phyloP scores from a whole-genome alignment of 2,888 invertebrate genomes.

The Amphipoea oculea region DNA sequence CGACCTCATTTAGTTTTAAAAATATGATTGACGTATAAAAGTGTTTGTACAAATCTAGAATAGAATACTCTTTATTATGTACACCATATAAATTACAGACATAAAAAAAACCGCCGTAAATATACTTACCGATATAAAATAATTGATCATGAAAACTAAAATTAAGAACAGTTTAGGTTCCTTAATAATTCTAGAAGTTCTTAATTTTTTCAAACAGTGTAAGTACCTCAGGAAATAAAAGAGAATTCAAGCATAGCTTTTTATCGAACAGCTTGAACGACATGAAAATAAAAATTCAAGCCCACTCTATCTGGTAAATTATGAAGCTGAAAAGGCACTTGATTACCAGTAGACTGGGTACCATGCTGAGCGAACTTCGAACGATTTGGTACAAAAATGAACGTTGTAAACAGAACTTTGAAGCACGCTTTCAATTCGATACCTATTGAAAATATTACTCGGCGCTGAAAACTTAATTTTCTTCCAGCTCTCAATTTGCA shows the following conservation, averaged over 20 bases:
- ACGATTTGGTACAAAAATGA: slow-evolving; percentile 18
- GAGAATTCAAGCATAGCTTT: neutral
- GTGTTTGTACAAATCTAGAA: too few relatives aligned
- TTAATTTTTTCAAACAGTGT: neutral
- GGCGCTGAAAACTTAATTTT: slow-evolving; percentile 12
- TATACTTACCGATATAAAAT: too few relatives aligned
- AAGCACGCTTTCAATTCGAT: slow-evolving; percentile 16
- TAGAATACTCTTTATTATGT: too few relatives aligned
- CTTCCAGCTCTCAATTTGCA: slow-evolving; percentile 13
- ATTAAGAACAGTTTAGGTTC: too few relatives aligned
- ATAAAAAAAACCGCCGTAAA: too few relatives aligned
- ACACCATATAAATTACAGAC: too few relatives aligned
- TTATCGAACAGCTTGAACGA: neutral
- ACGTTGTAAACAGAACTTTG: slow-evolving; percentile 38
- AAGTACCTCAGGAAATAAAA: neutral
- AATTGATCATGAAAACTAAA: too few relatives aligned
- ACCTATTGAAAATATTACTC: slow-evolving; percentile 36
- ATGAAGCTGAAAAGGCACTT: slow-evolving; percentile 29
- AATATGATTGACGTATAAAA: too few relatives aligned
- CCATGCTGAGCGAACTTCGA: neutral
- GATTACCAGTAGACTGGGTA: slow-evolving; percentile 11
- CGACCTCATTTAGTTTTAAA: too few relatives aligned
- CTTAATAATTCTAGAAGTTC: neutral
- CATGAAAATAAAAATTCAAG: neutral
- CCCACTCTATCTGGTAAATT: neutral